Percentiles rank a stretch among this genome's conserved stretches.
Evolutionary conservation across 2,113 vertebrate species (phyloP).

Genomic region (Ramphastos sulfuratus): DNA sequence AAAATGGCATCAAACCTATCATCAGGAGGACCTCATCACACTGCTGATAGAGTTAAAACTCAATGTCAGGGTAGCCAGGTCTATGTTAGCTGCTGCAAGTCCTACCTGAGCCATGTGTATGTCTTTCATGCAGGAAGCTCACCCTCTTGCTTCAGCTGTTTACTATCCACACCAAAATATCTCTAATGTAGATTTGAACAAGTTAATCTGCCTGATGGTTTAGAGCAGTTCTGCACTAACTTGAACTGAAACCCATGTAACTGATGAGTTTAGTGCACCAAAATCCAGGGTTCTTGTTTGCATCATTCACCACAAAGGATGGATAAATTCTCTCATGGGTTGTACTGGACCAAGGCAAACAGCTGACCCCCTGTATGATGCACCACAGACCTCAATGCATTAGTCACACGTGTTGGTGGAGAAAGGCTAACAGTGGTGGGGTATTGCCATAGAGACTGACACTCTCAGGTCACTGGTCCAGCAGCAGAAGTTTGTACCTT

Average conservation of each 20-base stretch:
- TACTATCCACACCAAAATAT: not conserved
- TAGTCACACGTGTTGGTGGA: not conserved
- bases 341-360: not conserved
- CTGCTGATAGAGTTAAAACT: not conserved
- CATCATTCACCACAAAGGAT: not conserved
- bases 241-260: not conserved
- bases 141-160: not conserved
- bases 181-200: not conserved
- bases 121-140: not conserved
- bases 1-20: not conserved
- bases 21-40: not conserved
- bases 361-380: not conserved
- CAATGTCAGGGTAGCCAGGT: not conserved
- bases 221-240: not conserved
- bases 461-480: not conserved
- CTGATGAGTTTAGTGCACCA: not conserved
- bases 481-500: not conserved
- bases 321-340: not conserved
- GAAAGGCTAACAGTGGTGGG: not conserved
- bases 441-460: not conserved
- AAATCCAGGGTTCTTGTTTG: not conserved
- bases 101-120: not conserved
- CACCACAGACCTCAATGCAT: accelerated
- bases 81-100: not conserved
- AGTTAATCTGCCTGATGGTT: not conserved